Conservation (phyloP, 2,797 vertebrate species). For the Cryptoprocta ferox region DNA sequence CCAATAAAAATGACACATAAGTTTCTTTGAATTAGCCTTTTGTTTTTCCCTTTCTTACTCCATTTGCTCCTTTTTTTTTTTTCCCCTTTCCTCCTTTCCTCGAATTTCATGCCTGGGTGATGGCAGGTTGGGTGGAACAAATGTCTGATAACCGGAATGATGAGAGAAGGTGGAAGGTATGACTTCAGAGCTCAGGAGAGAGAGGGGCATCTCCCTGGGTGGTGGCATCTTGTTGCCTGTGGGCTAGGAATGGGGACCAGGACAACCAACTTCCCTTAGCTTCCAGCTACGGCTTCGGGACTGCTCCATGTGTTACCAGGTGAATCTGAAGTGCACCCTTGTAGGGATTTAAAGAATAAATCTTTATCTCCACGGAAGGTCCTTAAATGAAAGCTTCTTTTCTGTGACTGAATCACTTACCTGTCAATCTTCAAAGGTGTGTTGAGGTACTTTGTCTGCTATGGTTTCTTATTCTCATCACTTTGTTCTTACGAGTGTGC, state of each 20-base stretch:
- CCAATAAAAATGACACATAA: no score
- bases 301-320: rapidly evolving
- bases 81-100: background rate
- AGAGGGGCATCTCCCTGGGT: background rate
- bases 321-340: background rate
- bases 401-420: background rate
- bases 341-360: background rate
- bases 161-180: background rate
- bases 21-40: background rate
- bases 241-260: background rate
- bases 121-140: background rate
- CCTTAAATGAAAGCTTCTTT: background rate
- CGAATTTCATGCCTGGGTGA: background rate
- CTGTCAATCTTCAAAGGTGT: background rate
- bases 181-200: background rate
- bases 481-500: background rate
- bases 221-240: background rate
- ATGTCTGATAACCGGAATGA: background rate
- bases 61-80: background rate
- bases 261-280: background rate
- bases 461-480: background rate
- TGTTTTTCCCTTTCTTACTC: background rate
- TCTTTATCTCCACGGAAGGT: background rate
- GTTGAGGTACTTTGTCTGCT: background rate
- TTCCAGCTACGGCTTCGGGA: background rate